phyloP scores from a whole-genome alignment of 2,113 vertebrate genomes.

The Seriola quinqueradiata region DNA sequence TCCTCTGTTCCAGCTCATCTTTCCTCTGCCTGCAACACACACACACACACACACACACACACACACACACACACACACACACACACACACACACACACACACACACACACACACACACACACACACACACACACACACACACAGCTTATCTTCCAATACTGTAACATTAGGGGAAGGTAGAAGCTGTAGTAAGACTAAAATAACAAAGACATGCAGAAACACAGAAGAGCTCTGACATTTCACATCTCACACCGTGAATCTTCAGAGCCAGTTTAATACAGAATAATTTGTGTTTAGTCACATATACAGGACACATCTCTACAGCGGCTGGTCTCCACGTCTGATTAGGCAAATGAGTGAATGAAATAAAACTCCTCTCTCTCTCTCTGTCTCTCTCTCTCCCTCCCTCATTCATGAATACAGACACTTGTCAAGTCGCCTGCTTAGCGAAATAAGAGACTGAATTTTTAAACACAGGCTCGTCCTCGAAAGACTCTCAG shows the following conservation, averaged over 20 bases:
- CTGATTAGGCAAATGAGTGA: background rate
- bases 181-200: background rate
- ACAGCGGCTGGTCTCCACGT: background rate
- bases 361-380: background rate
- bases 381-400: too few species aligned
- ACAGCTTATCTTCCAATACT: background rate
- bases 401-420: background rate
- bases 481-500: background rate
- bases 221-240: background rate
- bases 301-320: background rate
- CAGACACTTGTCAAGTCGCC: background rate
- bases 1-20: conserved; percentile 96
- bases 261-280: background rate
- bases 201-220: background rate
- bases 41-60: conserved; percentile 34
- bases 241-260: background rate
- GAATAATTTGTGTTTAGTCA: background rate
- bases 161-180: background rate
- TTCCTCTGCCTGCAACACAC: conserved; percentile 90
- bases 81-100: conserved; percentile 2
- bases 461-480: background rate
- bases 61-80: conserved; percentile 9
- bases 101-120: conserved; percentile 49
- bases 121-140: background rate
- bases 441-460: conserved; percentile 17